Base-by-base conservation (phyloP, 2,888 invertebrate species). In the Oxycera nigricornis region DNA sequence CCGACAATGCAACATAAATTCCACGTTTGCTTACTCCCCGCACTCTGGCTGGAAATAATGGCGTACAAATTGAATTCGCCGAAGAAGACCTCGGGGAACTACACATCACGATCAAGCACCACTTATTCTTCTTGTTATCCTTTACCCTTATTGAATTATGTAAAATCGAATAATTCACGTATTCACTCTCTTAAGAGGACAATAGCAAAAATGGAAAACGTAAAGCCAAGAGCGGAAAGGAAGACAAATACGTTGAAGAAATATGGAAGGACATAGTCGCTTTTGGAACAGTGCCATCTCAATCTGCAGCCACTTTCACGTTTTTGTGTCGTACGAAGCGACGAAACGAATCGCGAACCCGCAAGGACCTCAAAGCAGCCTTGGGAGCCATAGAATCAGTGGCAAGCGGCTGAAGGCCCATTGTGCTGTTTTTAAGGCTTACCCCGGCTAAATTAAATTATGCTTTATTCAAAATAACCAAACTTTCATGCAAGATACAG, bases 71-170 rank as follows among this genome's bases (percentile, higher is more conserved):
- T 65, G 65, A 65, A 65, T 65, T 65, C 65, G 35, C 39, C 65
- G 24, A 41, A 65, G 24, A 39, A 55, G 39, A 65, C 65, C 65
- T 65, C 41, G 24, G 65, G 65, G 65, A 41, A 65, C 65, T 65
- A 65, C 65, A 65, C 65, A 65, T 65, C 65, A 65, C 39, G 65
- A 65, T 65, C 65, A 65, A 65, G 65, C 65, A 65, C 65, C 65
- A 65, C 65, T 65, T 65, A 65, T 65, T 65, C 39, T 41, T 30
- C 65, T 65, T 65, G 65, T 65, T 65, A 65, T 41, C 65, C 39
- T 65, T 65, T 65, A 41, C 65, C 65, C 65, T 65, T 65, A 65
- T 65, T 65, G 65, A 65, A 65, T 65, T 65, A 65, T 65, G 65
- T 65, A 65, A 65, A 65, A 65, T 65, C 65, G 65, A 65, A 65